Evolutionary conservation across 1,140 invertebrate species (phyloP).

Genomic region (Coelopa frigida): DNA sequence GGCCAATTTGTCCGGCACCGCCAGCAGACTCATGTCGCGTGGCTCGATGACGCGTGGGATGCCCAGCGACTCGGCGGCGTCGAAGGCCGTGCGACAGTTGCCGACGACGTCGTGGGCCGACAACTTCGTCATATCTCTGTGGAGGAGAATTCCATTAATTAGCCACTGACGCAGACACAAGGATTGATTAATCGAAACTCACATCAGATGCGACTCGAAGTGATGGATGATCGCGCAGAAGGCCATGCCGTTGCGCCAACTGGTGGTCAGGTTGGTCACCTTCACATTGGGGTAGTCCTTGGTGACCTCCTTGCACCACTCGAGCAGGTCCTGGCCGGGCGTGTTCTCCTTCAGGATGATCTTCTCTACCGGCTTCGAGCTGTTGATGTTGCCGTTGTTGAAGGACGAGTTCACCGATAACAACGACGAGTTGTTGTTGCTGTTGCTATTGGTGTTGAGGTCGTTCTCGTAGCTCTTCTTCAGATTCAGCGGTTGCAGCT

Average conservation of each 20-base stretch:
- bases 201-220: conserved; percentile 86
- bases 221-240: conserved; percentile 91
- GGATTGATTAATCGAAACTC: conserved; percentile 42
- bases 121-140: conserved; percentile 74
- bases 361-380: conserved; percentile 35
- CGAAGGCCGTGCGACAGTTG: conserved; percentile 87
- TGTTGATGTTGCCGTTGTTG: no score
- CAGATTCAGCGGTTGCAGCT: conserved; percentile 49
- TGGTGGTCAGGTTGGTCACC: conserved; percentile 84
- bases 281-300: conserved; percentile 78
- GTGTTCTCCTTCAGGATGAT: conserved; percentile 52
- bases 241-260: conserved; percentile 86
- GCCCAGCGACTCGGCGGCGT: conserved; percentile 78
- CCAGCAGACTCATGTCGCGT: conserved; percentile 82
- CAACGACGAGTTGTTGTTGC: conserved; percentile 18
- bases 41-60: conserved; percentile 88
- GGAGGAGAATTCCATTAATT: no score
- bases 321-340: conserved; percentile 76
- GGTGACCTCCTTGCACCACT: conserved; percentile 89
- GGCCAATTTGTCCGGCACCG: conserved; percentile 85
- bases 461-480: conserved; percentile 46
- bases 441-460: conserved; percentile 9
- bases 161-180: no score
- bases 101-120: conserved; percentile 78
- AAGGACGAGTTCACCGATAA: no score